These are phyloP conservation scores for Chrysemys picta DNA, from an alignment of 2,113 vertebrate species.

Conservation along the genomic window DNA sequence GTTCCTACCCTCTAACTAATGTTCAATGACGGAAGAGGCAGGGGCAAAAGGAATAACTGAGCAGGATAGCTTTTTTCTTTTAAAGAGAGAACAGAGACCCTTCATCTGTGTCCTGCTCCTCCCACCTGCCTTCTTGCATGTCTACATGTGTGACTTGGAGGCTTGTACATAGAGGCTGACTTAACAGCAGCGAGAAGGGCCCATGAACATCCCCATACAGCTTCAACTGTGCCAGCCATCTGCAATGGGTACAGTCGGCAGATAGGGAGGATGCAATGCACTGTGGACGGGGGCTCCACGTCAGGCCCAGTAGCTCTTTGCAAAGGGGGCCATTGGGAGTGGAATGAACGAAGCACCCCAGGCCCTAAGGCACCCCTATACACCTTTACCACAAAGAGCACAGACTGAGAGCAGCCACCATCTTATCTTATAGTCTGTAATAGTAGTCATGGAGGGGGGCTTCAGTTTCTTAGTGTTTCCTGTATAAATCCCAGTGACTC, in stretches of 20 bases:
- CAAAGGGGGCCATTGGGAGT: background rate
- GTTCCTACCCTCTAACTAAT: background rate
- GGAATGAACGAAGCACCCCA: background rate
- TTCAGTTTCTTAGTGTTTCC: background rate
- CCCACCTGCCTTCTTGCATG: background rate
- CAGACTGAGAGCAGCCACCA: background rate
- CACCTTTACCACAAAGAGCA: background rate
- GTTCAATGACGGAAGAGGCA: background rate
- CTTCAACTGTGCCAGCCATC: background rate
- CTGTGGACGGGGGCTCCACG: background rate
- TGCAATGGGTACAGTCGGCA: background rate
- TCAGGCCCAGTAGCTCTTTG: background rate
- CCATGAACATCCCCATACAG: background rate
- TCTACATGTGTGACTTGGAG: background rate
- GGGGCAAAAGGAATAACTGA: background rate
- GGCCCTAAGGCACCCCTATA: background rate
- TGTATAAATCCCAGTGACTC: background rate
- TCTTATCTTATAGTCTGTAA: background rate
- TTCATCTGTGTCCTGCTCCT: background rate
- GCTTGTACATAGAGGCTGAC: background rate
- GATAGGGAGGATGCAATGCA: background rate
- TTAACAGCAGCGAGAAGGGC: background rate
- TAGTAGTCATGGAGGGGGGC: background rate
- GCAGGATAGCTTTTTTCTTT: background rate
- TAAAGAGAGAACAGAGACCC: background rate